phyloP scores from a whole-genome alignment of 2,797 vertebrate genomes.

The Characodon lateralis region DNA sequence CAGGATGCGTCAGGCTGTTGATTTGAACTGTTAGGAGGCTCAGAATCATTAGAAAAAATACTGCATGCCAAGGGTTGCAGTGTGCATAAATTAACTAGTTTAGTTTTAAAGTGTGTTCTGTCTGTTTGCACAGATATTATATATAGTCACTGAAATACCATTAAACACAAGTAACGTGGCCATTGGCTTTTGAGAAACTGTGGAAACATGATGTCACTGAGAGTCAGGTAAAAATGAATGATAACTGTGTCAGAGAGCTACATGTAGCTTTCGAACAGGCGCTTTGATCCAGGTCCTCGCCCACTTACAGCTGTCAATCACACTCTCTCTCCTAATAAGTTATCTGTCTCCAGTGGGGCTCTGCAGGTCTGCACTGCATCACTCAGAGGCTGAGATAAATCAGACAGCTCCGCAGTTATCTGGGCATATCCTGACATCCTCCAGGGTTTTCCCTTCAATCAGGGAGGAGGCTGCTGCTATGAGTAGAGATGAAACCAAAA shows the following conservation, averaged over 20 bases:
- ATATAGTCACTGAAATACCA: slow-evolving; percentile 1
- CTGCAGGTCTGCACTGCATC: slow-evolving; percentile 20
- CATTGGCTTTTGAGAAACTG: neutral
- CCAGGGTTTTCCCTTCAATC: no score
- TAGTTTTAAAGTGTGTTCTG: neutral
- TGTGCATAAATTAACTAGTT: no score
- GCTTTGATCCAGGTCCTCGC: slow-evolving; percentile 25
- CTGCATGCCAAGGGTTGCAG: neutral
- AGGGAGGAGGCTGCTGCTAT: neutral
- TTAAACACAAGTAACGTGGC: neutral
- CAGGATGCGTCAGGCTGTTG: slow-evolving; percentile 19
- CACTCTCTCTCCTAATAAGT: slow-evolving; percentile 5
- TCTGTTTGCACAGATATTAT: neutral
- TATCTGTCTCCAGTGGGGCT: slow-evolving; percentile 7
- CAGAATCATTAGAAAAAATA: neutral
- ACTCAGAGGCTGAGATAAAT: slow-evolving; percentile 13
- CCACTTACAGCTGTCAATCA: slow-evolving; percentile 33
- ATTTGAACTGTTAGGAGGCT: slow-evolving; percentile 14
- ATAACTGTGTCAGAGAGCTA: slow-evolving; percentile 22
- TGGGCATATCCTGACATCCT: no score
- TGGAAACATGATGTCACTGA: slow-evolving; percentile 9
- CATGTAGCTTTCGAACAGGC: slow-evolving; percentile 6
- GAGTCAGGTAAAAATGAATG: slow-evolving; percentile 18
- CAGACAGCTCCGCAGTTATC: slow-evolving; percentile 9
- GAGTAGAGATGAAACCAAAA: neutral